Evolutionary conservation across 2,113 vertebrate genomes (phyloP), one percentile per base, ranked within the genome.

Genomic region (Pterocles gutturalis): DNA sequence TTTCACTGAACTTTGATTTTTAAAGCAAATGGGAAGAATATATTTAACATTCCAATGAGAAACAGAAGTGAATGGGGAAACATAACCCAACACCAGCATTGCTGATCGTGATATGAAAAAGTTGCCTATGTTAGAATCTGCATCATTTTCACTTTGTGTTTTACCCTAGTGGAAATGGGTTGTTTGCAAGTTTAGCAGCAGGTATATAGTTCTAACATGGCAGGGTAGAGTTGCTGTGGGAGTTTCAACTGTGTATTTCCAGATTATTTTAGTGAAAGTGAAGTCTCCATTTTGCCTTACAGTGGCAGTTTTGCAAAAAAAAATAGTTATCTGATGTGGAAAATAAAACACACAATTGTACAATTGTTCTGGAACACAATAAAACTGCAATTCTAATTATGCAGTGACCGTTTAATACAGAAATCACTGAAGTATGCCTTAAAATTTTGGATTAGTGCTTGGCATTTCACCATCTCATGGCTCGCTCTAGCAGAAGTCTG

Each of bases 151-250:
- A 87, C 78, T 91, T 66, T 54, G 78, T 85, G 75, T 72, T 87
- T 78, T 76, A 54, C 48, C 75, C 81, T 80, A 36, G 58, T 82
- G 76, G 81, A 94, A 96, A 96, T 82, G 81, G 70, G 54, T 72
- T 46, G 4, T 97, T 97, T 96, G 87, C 78, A 93, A 95, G 45
- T 73, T 77, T 76, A 97, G 89, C 86, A 96, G 97, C 93, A 96
- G 81, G 93, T 89, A 93, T 78, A 87, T 79, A 87, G 94, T 90
- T 90, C 80, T 92, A 92, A 79, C 57, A 78, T 88, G 90, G 87
- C 90, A 93, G 83, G 45, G 54, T 69, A 95, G 89, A 93, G 89
- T 92, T 93, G 93, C 88, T 92, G 54, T 57, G 86, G 83, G 94
- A 95, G 83, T 93, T 96, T 76, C 83, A 89, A 33, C 73, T 38